Evolutionary conservation across 2,113 vertebrate genomes (phyloP).

Genomic region (Gymnobelideus leadbeateri): DNA sequence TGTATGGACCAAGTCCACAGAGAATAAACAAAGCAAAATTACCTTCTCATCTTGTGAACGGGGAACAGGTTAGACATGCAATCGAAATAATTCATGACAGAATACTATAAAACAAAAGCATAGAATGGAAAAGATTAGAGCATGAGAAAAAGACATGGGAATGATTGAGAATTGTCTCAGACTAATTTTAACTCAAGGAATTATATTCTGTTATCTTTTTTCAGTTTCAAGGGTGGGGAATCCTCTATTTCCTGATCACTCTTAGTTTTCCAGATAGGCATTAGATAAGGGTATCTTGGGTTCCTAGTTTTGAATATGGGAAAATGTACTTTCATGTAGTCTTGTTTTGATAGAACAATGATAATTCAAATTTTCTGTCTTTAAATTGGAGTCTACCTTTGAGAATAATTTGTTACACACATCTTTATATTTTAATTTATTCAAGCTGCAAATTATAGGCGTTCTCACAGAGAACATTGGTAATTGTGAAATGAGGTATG

Average conservation of each 20-base stretch:
- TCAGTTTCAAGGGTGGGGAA: background rate
- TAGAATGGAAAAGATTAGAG: background rate
- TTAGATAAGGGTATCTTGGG: background rate
- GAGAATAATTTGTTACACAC: background rate
- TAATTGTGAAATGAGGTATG: background rate
- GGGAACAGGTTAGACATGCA: background rate
- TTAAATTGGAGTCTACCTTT: background rate
- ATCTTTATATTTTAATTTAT: constrained; percentile 23
- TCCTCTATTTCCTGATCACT: background rate
- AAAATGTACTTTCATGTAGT: background rate
- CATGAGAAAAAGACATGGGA: background rate
- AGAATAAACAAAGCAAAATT: background rate
- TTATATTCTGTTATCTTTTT: background rate
- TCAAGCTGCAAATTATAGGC: background rate
- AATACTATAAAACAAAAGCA: background rate
- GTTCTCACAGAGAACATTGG: background rate
- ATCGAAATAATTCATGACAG: background rate
- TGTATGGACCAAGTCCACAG: background rate
- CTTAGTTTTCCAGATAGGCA: background rate
- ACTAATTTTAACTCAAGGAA: background rate
- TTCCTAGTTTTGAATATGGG: background rate
- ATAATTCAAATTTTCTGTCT: background rate
- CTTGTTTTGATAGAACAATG: background rate
- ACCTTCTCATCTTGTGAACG: background rate
- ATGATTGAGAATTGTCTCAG: background rate